Conservation (phyloP, 1,140 invertebrate genomes). For the Papilio glaucus region DNA sequence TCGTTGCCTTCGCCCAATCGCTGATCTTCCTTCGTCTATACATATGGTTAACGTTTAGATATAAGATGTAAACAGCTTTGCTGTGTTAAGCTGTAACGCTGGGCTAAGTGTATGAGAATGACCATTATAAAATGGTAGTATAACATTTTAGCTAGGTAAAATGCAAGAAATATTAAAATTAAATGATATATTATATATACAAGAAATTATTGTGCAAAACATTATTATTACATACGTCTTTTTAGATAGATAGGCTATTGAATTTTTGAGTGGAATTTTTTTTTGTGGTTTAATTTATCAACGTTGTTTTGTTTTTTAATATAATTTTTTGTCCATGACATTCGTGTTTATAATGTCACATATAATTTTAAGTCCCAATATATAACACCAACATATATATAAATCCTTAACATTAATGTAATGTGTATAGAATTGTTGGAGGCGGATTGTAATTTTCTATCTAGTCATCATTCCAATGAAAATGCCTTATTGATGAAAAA, state of each 20-base stretch:
- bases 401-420: conserved; percentile 67
- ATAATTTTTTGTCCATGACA: conserved; percentile 62
- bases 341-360: conserved; percentile 59
- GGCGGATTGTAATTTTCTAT: conserved; percentile 53
- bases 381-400: conserved; percentile 75
- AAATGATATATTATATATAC: conserved; percentile 73
- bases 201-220: conserved; percentile 63
- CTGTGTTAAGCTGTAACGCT: conserved; percentile 52
- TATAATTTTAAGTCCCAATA: conserved; percentile 73
- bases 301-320: conserved; percentile 46
- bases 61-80: conserved; percentile 55
- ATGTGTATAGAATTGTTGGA: conserved; percentile 60
- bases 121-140: conserved; percentile 56
- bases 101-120: conserved; percentile 44
- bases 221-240: conserved; percentile 60
- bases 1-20: conserved; percentile 72
- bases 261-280: conserved; percentile 64
- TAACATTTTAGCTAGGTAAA: conserved; percentile 69
- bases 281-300: conserved; percentile 48
- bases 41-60: conserved; percentile 52
- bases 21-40: conserved; percentile 69
- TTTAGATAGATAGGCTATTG: conserved; percentile 73
- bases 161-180: conserved; percentile 68
- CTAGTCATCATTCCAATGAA: conserved; percentile 29
- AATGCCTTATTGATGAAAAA: conserved; percentile 35